Evolutionary conservation across 2,888 invertebrate genomes (phyloP), one percentile per base, ranked within the genome.

Genomic region (Tigriopus californicus): DNA sequence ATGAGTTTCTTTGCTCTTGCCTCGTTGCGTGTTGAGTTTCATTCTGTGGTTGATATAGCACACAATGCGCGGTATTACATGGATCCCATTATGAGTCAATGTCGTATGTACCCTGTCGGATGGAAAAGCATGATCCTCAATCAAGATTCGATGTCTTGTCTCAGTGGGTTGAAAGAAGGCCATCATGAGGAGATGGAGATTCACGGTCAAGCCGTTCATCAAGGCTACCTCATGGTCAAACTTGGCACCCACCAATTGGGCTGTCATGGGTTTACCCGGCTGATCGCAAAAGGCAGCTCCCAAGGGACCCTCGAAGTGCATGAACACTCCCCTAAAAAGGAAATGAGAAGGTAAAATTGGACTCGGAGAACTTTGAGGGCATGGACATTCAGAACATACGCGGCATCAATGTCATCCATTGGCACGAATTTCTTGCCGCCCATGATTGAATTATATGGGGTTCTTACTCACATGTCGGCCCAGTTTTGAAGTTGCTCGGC

Each of bases 121-220:
- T 1, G 77, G 76, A 65, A 78, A 78, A 1, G 77, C 75, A 61
- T 73, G 71, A 1, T 69, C 69, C 65, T 79, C 77, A 33, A 77
- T 68, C 13, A 78, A 65, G 47, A 78, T 74, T 65, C 78, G 78
- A 65, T 72, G 70, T 54, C 77, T 66, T 15, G 65, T 65, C 6
- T 70, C 70, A 1, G 73, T 74, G 24, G 78, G 78, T 58, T 70
- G 67, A 66, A 78, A 78, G 67, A 79, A 79, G 0, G 76, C 71
- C 8, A 73, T 66, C 73, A 78, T 63, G n/a, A 76, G 65, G 5
- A 77, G 65, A 65, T 79, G 77, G 1, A 76, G 67, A 65, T 78
- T 78, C 18, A 77, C 75, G 2, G 77, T 76, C 24, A 79, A 67
- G 1, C 74, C 74, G 66, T 78, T 79, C 74, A 77, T 75, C 10